phyloP scores from a whole-genome alignment of 2,888 invertebrate species.

The Drosophila prostipennis region DNA sequence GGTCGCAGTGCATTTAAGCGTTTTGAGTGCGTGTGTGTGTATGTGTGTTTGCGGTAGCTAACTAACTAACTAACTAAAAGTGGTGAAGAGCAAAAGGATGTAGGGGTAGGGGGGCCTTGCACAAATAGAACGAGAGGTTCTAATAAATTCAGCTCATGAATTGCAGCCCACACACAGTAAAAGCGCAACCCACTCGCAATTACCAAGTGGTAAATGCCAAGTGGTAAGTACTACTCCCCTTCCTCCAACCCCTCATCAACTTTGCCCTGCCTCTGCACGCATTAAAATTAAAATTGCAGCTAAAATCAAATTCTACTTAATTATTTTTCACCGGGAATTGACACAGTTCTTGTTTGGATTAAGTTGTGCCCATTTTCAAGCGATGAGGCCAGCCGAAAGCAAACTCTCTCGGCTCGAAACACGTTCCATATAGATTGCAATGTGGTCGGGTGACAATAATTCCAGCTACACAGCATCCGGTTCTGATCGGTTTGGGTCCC shows the following conservation, averaged over 20 bases:
- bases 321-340: constrained; percentile 19
- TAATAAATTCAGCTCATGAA: constrained; percentile 72
- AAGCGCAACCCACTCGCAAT: constrained; percentile 37
- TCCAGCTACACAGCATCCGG: constrained; percentile 26
- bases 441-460: constrained; percentile 40
- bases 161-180: constrained; percentile 25
- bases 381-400: constrained; percentile 12
- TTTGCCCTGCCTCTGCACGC: constrained; percentile 20
- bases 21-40: constrained; percentile 2
- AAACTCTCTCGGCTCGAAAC: constrained; percentile 19
- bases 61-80: constrained; percentile 51
- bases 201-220: constrained; percentile 29
- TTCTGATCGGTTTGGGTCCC: constrained; percentile 26
- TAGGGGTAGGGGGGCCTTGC: not conserved
- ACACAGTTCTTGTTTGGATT: constrained; percentile 36
- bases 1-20: constrained; percentile 60
- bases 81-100: not conserved
- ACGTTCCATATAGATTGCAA: constrained; percentile 39
- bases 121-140: constrained; percentile 17
- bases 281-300: constrained; percentile 54
- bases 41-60: constrained; percentile 44
- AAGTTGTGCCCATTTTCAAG: constrained; percentile 22
- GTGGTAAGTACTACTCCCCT: constrained; percentile 14
- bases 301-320: constrained; percentile 23
- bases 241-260: constrained; percentile 23